Evolutionary conservation across 2,113 vertebrate species (phyloP).

Genomic region (Pavo muticus): DNA sequence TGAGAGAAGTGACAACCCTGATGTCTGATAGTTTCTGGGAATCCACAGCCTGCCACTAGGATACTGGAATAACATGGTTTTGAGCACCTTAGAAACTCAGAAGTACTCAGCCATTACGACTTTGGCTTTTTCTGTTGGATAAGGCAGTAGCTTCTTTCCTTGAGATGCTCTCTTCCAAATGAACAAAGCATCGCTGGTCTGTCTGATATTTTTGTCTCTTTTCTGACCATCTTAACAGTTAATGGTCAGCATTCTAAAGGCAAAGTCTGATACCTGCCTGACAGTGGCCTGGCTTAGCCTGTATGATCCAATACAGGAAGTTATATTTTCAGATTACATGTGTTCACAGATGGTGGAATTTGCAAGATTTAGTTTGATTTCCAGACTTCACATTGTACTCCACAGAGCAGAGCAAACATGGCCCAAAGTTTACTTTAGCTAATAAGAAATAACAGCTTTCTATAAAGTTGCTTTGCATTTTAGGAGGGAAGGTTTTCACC

Average conservation of each 20-base stretch:
- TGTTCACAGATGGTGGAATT: not conserved
- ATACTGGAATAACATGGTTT: not conserved
- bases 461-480: not conserved
- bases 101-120: not conserved
- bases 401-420: accelerated
- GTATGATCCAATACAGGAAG: not conserved
- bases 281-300: not conserved
- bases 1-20: not conserved
- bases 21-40: not conserved
- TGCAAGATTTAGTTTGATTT: not conserved
- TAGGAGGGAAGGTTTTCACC: not conserved
- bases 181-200: not conserved
- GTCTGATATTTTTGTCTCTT: not conserved
- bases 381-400: not conserved
- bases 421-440: not conserved
- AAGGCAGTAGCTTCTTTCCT: not conserved
- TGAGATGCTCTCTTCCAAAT: not conserved
- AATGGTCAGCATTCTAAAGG: not conserved
- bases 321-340: not conserved
- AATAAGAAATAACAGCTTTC: not conserved
- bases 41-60: not conserved
- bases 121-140: not conserved
- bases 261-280: not conserved
- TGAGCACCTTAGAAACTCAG: not conserved
- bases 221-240: not conserved